A percentile compares a stretch with the other conserved stretches of the same genome.
These are phyloP conservation scores for Trimorus sp. DNA, from an alignment of 2,888 invertebrate species.

Conservation along the genomic window DNA sequence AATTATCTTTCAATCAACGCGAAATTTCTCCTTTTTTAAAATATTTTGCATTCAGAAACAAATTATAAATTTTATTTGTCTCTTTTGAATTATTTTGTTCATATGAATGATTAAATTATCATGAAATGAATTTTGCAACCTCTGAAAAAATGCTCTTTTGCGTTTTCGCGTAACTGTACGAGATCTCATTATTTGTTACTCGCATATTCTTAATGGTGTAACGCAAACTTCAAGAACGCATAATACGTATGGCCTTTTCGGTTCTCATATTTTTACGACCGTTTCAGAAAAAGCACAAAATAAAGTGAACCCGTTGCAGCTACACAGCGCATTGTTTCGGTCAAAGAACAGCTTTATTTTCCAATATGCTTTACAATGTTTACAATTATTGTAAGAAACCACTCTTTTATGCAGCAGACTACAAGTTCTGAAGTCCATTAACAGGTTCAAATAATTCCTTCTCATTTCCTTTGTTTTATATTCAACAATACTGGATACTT, in stretches of 20 bases:
- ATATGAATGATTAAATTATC: no score
- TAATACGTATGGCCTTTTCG: slow-evolving; percentile 69
- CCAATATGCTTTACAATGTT: slow-evolving; percentile 26
- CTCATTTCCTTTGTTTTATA: background rate
- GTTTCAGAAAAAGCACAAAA: slow-evolving; percentile 65
- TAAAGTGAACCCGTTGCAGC: slow-evolving; percentile 64
- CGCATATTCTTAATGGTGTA: slow-evolving; percentile 39
- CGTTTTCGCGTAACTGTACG: slow-evolving; percentile 32
- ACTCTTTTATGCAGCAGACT: background rate
- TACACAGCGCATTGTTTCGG: slow-evolving; percentile 29
- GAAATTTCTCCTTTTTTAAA: no score
- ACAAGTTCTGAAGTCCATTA: no score
- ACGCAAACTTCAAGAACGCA: slow-evolving; percentile 55
- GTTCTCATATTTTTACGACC: slow-evolving; percentile 74
- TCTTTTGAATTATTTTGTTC: no score
- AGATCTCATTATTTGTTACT: slow-evolving; percentile 70
- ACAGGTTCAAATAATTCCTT: background rate
- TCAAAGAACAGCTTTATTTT: slow-evolving; percentile 33
- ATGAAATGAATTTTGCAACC: background rate
- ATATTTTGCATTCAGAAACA: no score
- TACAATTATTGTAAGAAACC: slow-evolving; percentile 16
- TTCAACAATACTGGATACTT: no score
- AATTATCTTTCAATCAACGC: no score
- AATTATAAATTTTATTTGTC: no score
- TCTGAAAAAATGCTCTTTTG: background rate